Evolutionary conservation across 2,888 invertebrate genomes (phyloP), one percentile per base, ranked within the genome.

Genomic region (Drosophila setosimentum): DNA sequence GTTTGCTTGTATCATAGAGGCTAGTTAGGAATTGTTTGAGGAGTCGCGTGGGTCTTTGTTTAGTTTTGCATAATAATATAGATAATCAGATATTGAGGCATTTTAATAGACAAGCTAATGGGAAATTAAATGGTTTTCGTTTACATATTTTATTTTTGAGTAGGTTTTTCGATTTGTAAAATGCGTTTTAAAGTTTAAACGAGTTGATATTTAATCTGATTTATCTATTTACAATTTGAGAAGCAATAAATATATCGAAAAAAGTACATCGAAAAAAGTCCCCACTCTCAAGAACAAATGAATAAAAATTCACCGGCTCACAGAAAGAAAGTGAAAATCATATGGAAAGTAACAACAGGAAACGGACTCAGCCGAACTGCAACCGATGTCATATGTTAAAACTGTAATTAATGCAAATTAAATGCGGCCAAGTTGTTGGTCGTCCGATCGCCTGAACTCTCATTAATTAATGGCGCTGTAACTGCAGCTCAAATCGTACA

Each of bases 331-430:
- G 89, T 62, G 82, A 73, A 71, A 74, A 73, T 70, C 42, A 51
- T 58, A 67, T 48, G 68, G 63, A 82, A 82, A 82, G 85, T 73
- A 74, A 73, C 57, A 89, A 67, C 88, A 87, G 90, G 89, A 64
- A 86, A 76, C 70, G 70, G 73, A 69, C 54, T 53, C 68, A 68
- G 73, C 62, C 83, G 51, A 87, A 64, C 71, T 63, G 71, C 69
- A 74, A 55, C 64, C 64, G 78, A 58, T 78, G 64, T 57, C 67
- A 54, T 73, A 45, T 69, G 63, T 51, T 61, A 64, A 72, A 66
- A 68, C 42, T 57, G 33, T 82, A 84, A 85, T 82, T 82, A 84
- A 86, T 86, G 85, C 78, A 85, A 87, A 85, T 89, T 53, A 59
- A 73, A 82, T 89, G 75, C 80, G 70, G 75, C 70, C 73, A 74